phyloP scores from a whole-genome alignment of 2,888 invertebrate genomes.

The Harpalus rufipes region DNA sequence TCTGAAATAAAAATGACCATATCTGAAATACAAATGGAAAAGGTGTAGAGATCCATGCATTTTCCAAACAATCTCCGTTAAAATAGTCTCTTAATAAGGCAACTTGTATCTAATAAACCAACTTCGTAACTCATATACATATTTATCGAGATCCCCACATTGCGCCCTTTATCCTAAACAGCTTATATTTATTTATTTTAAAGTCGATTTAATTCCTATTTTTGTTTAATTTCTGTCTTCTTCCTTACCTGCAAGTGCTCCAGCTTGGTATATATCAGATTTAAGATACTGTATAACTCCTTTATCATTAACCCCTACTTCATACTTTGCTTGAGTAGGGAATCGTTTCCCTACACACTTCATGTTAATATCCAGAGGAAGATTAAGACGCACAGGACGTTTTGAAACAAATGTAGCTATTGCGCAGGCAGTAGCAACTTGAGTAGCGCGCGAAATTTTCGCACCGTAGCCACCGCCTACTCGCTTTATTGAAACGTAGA shows the following conservation, averaged over 20 bases:
- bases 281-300: constrained; percentile 85
- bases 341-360: constrained; percentile 84
- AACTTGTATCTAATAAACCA: too few species aligned
- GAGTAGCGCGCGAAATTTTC: constrained; percentile 83
- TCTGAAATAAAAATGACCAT: too few species aligned
- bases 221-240: too few species aligned
- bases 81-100: too few species aligned
- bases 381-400: constrained; percentile 84
- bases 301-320: constrained; percentile 81
- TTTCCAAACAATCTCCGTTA: too few species aligned
- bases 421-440: constrained; percentile 83
- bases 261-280: constrained; percentile 79
- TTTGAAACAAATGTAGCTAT: constrained; percentile 83
- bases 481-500: constrained; percentile 85
- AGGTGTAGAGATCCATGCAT: too few species aligned
- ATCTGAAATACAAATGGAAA: too few species aligned
- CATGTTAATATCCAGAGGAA: constrained; percentile 87
- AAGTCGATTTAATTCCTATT: too few species aligned
- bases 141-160: too few species aligned
- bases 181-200: too few species aligned
- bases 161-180: too few species aligned
- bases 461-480: constrained; percentile 91
- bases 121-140: too few species aligned
- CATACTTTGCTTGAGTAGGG: constrained; percentile 82
- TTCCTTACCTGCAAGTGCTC: constrained; percentile 71